These are phyloP conservation scores for Capricornis sumatraensis DNA, from an alignment of 2,113 vertebrate species.

Conservation along the genomic window DNA sequence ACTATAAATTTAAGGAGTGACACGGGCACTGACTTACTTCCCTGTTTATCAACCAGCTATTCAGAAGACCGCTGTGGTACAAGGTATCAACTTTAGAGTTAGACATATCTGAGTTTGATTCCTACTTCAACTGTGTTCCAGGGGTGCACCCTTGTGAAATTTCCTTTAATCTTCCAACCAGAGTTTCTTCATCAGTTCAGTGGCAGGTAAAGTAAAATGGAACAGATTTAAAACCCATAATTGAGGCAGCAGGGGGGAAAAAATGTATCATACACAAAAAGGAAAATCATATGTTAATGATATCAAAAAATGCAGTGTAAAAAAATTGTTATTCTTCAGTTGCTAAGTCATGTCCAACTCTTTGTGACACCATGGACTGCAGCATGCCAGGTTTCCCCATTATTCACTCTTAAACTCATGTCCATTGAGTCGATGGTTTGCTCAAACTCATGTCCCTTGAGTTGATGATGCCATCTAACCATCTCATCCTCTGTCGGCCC, in stretches of 20 bases:
- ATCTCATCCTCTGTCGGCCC: not conserved
- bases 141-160: not conserved
- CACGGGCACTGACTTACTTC: not conserved
- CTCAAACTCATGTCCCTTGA: not conserved
- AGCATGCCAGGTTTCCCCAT: not conserved
- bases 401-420: not conserved
- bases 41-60: not conserved
- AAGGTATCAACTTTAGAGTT: not conserved
- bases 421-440: not conserved
- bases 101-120: not conserved
- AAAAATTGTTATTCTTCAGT: not conserved
- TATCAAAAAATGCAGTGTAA: not conserved
- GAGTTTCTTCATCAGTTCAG: not conserved
- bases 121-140: not conserved
- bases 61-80: not conserved
- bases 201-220: not conserved
- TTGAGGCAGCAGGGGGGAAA: not conserved
- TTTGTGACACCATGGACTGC: not conserved
- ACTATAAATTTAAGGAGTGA: not conserved
- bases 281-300: not conserved
- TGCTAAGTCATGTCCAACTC: not conserved
- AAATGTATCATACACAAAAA: not conserved
- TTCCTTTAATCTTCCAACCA: not conserved
- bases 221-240: not conserved
- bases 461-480: not conserved